Percentiles rank a stretch among this genome's conserved stretches.
phyloP scores from a whole-genome alignment of 2,113 vertebrate species.

The Pelodiscus sinensis region DNA sequence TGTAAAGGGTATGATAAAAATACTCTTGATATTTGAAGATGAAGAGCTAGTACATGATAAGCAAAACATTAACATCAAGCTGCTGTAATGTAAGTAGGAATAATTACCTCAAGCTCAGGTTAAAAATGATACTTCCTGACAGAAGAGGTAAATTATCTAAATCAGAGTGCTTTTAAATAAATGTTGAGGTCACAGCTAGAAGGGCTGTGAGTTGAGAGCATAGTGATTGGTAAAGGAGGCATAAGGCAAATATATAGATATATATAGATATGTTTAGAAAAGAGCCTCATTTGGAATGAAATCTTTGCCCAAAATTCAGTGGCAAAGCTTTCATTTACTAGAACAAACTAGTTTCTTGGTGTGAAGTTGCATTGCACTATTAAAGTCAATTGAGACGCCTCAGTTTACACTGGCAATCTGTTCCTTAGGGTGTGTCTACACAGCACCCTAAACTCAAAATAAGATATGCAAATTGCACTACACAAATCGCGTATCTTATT shows the following conservation, averaged over 20 bases:
- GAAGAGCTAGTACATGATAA: neutral
- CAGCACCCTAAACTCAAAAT: too few relatives aligned
- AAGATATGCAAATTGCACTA: too few relatives aligned
- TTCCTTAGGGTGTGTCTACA: too few relatives aligned
- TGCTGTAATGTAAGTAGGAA: neutral
- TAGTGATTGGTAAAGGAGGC: neutral
- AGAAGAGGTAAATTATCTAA: slow-evolving; percentile 24
- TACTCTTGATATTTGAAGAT: slow-evolving; percentile 39
- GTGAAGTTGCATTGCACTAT: fast-evolving
- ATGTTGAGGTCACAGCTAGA: neutral
- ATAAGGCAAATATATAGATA: neutral
- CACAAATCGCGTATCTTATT: too few relatives aligned
- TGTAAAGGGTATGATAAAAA: slow-evolving; percentile 2
- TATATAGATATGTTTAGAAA: neutral
- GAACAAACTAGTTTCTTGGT: fast-evolving
- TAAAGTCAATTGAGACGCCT: fast-evolving
- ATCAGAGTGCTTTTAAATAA: neutral
- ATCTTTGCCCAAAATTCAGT: neutral
- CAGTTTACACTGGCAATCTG: neutral
- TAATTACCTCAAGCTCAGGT: neutral
- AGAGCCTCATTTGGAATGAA: slow-evolving; percentile 20
- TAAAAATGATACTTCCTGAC: slow-evolving; percentile 1
- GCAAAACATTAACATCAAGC: neutral
- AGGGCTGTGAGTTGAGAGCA: neutral
- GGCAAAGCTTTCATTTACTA: neutral